Evolutionary conservation across 2,797 vertebrate species (phyloP).

Genomic region (Merluccius polli): DNA sequence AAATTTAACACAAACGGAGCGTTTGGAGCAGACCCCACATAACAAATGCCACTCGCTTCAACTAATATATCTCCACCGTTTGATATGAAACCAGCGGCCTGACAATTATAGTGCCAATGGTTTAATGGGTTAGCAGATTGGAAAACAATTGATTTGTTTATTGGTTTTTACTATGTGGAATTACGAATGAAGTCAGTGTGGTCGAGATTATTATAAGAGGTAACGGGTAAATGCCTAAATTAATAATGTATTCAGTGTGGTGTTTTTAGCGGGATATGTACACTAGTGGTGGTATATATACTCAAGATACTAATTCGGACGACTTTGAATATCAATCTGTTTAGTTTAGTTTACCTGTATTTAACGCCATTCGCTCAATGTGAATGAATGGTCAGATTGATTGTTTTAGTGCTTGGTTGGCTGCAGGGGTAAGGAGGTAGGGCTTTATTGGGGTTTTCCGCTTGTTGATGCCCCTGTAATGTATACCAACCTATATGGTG

Average conservation of each 20-base stretch:
- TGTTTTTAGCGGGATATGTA: neutral
- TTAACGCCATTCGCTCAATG: neutral
- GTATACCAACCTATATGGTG: neutral
- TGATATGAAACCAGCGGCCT: neutral
- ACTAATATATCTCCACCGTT: neutral
- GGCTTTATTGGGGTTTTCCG: neutral
- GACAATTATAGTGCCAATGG: neutral
- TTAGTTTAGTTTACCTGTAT: neutral
- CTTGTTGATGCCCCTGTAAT: neutral
- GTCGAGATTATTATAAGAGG: neutral
- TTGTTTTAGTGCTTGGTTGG: neutral
- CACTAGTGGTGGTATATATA: neutral
- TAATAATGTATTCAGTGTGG: neutral
- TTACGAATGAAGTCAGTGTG: neutral
- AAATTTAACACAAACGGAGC: neutral
- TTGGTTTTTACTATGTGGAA: neutral
- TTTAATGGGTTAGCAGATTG: neutral
- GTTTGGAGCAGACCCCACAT: neutral
- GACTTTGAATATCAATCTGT: neutral
- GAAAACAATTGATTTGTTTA: neutral
- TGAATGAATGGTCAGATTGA: neutral
- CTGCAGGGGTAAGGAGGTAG: neutral
- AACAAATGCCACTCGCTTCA: neutral
- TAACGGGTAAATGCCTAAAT: neutral
- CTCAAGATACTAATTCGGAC: neutral